Base-by-base conservation (phyloP, 2,888 invertebrate genomes). In the Sclerodermus sp. region DNA sequence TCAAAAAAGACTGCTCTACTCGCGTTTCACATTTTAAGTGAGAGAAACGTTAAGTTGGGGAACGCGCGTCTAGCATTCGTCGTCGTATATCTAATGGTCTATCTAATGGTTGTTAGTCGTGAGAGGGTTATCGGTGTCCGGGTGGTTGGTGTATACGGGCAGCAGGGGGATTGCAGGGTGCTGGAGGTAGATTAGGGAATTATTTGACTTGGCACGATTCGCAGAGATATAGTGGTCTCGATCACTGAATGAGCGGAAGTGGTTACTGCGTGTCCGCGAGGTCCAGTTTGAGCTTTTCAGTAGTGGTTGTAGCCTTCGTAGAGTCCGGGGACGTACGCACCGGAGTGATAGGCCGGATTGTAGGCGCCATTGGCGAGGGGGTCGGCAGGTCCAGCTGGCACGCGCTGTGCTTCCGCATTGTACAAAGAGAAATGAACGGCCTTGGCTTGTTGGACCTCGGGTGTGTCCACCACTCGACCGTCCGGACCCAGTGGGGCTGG, bases 371-470 rank as follows among this genome's bases (percentile, higher is more conserved):
- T 40, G 2, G 44, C 49, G 3, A 4, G 36, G 5, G 36, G 12
- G 10, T 64, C 69, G 12, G 62, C 66, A 13, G 70, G 71, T 3
- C 53, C 66, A 2, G 58, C 58, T 9, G 68, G 62, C 6, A 57
- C 66, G 17, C 61, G 57, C 13, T 51, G 56, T 2, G 71, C 70
- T 36, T 71, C 72, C 1, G 76, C 74, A 49, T 66, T 74, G 65
- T 66, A 76, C 29, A 77, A 61, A 5, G 76, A 69, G 58, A 77
- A 77, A 52, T 78, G 78, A 10, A 71, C 58, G 1, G 76, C 76
- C 55, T 79, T 79, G 29, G 79, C 78, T 48, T 75, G 71, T 39
- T 73, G 71, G 6, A 79, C 78, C 58, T 79, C 79, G 15, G 79
- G 70, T 9, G 78, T 79, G 59, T 79, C 79, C 5, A 76, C 65